Conservation (phyloP, 2,113 vertebrate genomes). For the Salvator merianae region DNA sequence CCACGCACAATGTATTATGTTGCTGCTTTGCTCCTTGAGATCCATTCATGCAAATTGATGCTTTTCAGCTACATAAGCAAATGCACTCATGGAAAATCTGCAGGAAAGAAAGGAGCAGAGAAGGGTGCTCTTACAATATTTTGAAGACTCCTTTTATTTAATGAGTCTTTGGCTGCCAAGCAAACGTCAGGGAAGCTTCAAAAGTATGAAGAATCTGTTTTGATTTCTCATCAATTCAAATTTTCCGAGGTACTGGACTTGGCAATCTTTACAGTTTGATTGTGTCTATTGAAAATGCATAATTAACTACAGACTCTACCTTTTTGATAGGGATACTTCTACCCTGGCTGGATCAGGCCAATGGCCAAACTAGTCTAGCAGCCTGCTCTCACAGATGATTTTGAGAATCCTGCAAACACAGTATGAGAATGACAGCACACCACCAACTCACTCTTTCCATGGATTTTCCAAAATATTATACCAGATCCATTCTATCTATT, state of each 20-base stretch:
- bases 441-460: too few species aligned
- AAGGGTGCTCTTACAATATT: neutral
- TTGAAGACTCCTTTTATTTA: neutral
- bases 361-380: too few species aligned
- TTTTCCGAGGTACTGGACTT: neutral
- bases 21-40: neutral
- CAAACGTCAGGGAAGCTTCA: neutral
- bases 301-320: neutral
- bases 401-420: too few species aligned
- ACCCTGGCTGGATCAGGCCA: too few species aligned
- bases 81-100: neutral
- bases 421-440: too few species aligned
- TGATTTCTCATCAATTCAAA: neutral
- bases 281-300: neutral
- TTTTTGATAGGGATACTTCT: neutral
- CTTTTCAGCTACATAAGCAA: neutral
- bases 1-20: neutral
- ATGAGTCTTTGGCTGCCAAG: neutral
- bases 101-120: neutral
- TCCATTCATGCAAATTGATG: neutral
- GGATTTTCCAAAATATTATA: too few species aligned
- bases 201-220: neutral
- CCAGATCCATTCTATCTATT: too few species aligned
- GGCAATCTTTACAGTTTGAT: neutral
- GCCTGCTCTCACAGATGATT: too few species aligned